Percentiles rank a stretch among this genome's conserved stretches.
These are phyloP conservation scores for Stegodyphus mimosarum DNA, from an alignment of 1,140 invertebrate genomes.

Conservation along the genomic window DNA sequence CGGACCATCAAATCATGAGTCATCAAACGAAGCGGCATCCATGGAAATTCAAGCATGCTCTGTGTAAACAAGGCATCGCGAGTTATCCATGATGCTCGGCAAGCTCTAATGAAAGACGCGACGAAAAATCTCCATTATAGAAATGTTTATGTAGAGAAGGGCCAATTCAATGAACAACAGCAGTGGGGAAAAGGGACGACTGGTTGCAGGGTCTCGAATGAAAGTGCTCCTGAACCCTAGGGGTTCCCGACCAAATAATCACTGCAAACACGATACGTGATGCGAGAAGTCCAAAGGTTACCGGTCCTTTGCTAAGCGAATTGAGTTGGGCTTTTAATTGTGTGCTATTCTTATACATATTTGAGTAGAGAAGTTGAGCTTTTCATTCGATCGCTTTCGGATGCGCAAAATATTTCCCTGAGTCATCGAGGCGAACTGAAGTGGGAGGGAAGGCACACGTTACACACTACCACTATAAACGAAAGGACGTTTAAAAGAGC, in stretches of 20 bases:
- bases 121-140: constrained; percentile 53
- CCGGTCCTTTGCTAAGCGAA: background rate
- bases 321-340: constrained; percentile 30
- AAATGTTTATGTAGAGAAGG: constrained; percentile 41
- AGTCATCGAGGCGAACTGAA: background rate
- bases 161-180: background rate
- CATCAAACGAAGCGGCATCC: constrained; percentile 52
- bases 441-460: background rate
- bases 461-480: too few relatives aligned
- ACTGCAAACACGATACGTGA: constrained; percentile 40
- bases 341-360: constrained; percentile 1
- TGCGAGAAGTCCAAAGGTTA: background rate
- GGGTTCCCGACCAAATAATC: constrained; percentile 45
- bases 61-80: constrained; percentile 39
- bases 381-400: background rate
- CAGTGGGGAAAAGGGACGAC: constrained; percentile 29
- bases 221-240: constrained; percentile 27
- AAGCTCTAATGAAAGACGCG: constrained; percentile 46
- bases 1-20: constrained; percentile 36
- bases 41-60: constrained; percentile 34
- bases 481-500: too few relatives aligned
- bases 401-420: background rate
- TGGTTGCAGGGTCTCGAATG: constrained; percentile 18
- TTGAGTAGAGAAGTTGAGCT: background rate
- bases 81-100: constrained; percentile 23